Evolutionary conservation across 2,113 vertebrate genomes (phyloP).

Genomic region (Lampris incognitus): DNA sequence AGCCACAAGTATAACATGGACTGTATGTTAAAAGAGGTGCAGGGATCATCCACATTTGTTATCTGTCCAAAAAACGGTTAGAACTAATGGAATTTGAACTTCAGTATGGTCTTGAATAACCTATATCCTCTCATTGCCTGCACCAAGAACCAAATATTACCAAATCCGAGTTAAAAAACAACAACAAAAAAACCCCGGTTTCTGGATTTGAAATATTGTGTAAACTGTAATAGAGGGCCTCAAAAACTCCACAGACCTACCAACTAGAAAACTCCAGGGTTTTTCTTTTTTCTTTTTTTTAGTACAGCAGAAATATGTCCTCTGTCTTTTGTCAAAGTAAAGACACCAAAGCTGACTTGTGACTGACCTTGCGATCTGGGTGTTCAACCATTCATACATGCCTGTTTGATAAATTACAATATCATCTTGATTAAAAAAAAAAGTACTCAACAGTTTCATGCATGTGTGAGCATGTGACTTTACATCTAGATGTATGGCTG

Average conservation of each 20-base stretch:
- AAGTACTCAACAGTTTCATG: constrained; percentile 29
- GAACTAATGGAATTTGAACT: too few relatives aligned
- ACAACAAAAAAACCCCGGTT: background rate
- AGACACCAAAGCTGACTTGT: background rate
- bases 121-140: background rate
- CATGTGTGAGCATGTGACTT: constrained; percentile 64
- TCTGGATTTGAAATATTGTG: background rate
- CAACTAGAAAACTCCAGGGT: background rate
- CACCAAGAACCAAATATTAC: background rate
- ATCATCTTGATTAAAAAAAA: constrained; percentile 48
- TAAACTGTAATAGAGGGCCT: background rate
- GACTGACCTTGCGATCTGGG: constrained; percentile 2
- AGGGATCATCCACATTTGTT: too few relatives aligned
- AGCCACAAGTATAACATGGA: too few relatives aligned
- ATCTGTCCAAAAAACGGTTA: too few relatives aligned
- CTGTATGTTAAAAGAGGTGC: too few relatives aligned
- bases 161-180: background rate
- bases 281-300: background rate
- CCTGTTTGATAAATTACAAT: constrained; percentile 45
- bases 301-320: background rate
- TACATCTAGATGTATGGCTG: constrained; percentile 46
- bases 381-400: constrained; percentile 15
- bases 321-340: constrained; percentile 6
- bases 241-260: constrained; percentile 15
- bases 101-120: background rate